Conservation (phyloP, 2,888 invertebrate species). For the Teleiodes luculella region DNA sequence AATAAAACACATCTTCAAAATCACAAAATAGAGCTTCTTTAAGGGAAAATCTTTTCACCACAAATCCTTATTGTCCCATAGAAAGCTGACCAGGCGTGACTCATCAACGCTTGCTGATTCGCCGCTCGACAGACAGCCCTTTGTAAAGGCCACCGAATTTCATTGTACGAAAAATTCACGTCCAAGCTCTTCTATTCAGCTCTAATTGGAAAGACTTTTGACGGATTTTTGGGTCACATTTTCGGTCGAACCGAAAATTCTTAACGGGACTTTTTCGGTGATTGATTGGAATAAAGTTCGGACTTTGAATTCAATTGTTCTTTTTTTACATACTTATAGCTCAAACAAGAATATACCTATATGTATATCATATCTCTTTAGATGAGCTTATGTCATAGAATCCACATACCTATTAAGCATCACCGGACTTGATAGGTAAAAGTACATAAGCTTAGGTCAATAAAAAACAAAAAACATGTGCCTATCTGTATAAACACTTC, state of each 20-base stretch:
- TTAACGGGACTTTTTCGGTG: background rate
- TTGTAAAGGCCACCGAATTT: background rate
- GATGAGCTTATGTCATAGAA: background rate
- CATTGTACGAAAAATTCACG: slow-evolving; percentile 7
- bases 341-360: too few relatives aligned
- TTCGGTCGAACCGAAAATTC: background rate
- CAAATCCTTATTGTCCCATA: background rate
- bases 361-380: background rate
- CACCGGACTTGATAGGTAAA: too few relatives aligned
- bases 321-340: background rate
- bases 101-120: slow-evolving; percentile 4
- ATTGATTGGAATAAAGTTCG: background rate
- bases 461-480: background rate
- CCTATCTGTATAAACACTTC: too few relatives aligned
- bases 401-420: background rate
- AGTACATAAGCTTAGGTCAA: too few relatives aligned
- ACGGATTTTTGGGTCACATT: slow-evolving; percentile 3
- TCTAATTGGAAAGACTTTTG: slow-evolving; percentile 4
- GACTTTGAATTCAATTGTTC: background rate
- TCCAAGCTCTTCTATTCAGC: background rate
- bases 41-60: background rate
- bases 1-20: too few relatives aligned
- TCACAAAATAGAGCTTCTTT: too few relatives aligned
- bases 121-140: background rate
- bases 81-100: background rate